Percentiles rank a stretch among this genome's conserved stretches.
Conservation (phyloP, 2,888 invertebrate genomes). For the Perdita meconis region DNA sequence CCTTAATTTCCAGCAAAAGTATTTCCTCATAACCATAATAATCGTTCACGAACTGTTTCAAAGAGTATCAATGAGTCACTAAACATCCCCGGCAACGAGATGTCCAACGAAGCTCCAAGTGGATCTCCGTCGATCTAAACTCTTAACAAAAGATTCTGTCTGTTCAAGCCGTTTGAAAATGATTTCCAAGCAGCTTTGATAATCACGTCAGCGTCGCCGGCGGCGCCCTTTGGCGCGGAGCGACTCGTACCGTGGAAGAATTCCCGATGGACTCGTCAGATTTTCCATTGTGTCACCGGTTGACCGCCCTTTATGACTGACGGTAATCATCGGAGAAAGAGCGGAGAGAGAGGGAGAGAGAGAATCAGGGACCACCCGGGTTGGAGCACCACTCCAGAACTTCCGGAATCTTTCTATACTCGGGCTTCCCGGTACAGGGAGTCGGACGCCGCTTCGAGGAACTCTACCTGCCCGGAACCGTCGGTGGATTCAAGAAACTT, state of each 20-base stretch:
- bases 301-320: conserved; percentile 56
- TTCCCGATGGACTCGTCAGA: conserved; percentile 62
- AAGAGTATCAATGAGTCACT: too few relatives aligned
- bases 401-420: conserved; percentile 60
- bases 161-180: neutral
- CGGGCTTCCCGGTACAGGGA: conserved; percentile 44
- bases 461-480: conserved; percentile 42
- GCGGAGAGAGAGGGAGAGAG: too few relatives aligned
- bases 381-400: conserved; percentile 52
- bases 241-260: conserved; percentile 31
- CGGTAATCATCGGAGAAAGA: conserved; percentile 44
- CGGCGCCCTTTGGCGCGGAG: neutral
- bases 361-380: conserved; percentile 60
- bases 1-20: too few relatives aligned
- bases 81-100: too few relatives aligned
- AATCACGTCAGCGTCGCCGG: conserved; percentile 1
- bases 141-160: neutral
- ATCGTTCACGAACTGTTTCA: too few relatives aligned
- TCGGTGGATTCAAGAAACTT: conserved; percentile 44
- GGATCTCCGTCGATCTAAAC: too few relatives aligned
- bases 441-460: conserved; percentile 31
- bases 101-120: too few relatives aligned
- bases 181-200: neutral
- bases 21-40: too few relatives aligned
- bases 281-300: conserved; percentile 58